phyloP scores from a whole-genome alignment of 2,797 vertebrate genomes.

The Oreochromis grahami region DNA sequence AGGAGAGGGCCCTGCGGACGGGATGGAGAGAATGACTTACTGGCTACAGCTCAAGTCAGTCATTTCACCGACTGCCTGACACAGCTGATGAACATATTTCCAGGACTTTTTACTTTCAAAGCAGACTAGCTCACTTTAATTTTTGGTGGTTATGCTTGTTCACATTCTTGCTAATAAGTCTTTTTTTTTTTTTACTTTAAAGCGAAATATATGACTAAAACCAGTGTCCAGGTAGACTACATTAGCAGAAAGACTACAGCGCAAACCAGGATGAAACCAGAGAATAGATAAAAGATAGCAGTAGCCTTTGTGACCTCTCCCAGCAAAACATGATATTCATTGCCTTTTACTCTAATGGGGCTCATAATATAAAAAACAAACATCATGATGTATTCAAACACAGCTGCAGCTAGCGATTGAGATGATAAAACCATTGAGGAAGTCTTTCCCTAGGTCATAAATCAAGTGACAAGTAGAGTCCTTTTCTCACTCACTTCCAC shows the following conservation, averaged over 20 bases:
- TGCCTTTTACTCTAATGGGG: background rate
- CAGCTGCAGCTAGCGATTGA: background rate
- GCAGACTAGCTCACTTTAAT: background rate
- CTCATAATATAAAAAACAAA: background rate
- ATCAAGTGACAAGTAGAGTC: background rate
- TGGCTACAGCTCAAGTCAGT: slow-evolving; percentile 26
- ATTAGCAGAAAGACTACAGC: background rate
- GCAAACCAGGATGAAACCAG: background rate
- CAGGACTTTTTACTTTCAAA: background rate
- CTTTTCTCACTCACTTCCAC: background rate
- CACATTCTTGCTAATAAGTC: background rate
- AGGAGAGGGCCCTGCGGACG: slow-evolving; percentile 58
- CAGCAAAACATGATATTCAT: background rate
- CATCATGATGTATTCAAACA: background rate
- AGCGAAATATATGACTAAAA: background rate
- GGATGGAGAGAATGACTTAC: background rate
- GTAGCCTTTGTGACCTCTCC: background rate
- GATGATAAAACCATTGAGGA: background rate
- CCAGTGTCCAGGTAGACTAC: background rate
- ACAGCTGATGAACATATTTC: background rate
- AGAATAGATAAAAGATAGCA: background rate
- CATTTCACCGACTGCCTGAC: slow-evolving; percentile 20
- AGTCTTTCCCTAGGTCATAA: background rate
- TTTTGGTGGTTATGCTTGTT: background rate
- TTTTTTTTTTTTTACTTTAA: background rate